Base-by-base conservation (phyloP, 2,888 invertebrate genomes). In the Drosophila seclusa region DNA sequence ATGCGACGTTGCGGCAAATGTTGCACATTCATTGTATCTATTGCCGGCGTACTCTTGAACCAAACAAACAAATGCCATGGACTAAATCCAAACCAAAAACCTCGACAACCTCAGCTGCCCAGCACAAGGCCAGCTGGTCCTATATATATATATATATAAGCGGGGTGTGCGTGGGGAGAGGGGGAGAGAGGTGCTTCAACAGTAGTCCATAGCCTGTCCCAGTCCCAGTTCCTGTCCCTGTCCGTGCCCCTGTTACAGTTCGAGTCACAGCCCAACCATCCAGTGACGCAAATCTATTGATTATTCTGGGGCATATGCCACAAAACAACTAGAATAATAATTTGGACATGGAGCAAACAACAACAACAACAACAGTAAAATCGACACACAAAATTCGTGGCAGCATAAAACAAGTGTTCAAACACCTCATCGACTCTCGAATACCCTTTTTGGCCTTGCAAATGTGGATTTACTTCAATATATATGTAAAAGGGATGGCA, bases 271-370 rank as follows among this genome's bases (percentile, higher is more conserved):
- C 11, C 49, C 34, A 73, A 48, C 54, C 62, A 73, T 81, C 73
- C 76, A 90, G 79, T 86, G 86, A 86, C 90, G 86, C 69, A 89
- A 88, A 83, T 77, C 75, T 86, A 86, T 86, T 81, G 86, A 86
- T 86, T 86, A 76, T 89, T 85, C 68, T 75, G 66, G 50, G 69
- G 68, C 80, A 80, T 60, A 75, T 74, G 80, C 83, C 83, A 54
- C 70, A 80, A 58, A 66, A 58, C 54, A 64, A 50, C 62, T 58
- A 42, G 24, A 55, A 65, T 60, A 69, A 60, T 63, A 72, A 69
- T 50, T 64, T 68, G 40, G 63, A 11, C 67, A 61, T 45, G 21
- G 31, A 29, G 59, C 38, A 54, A 74, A 52, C 53, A 40, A 36
- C 68, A 63, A n/a, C 18, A 74, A 52, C 48, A 40, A 53, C 24